Conservation (phyloP, 2,888 invertebrate species). For the Bruchidius siliquastri region DNA sequence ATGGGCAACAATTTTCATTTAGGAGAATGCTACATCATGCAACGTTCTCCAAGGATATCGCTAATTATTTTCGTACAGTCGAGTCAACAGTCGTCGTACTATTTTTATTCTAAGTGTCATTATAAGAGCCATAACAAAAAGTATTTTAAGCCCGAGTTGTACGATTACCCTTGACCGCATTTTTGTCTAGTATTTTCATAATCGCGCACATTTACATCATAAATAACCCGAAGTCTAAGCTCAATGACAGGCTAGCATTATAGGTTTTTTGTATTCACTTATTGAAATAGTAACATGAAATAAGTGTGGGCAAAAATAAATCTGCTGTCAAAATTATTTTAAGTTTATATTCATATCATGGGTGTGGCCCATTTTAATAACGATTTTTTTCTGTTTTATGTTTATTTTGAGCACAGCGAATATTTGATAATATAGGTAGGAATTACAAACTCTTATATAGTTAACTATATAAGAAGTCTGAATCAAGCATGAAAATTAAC, state of each 20-base stretch:
- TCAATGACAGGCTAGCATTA: background rate
- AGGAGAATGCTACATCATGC: background rate
- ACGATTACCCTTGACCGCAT: background rate
- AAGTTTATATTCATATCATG: too few species aligned
- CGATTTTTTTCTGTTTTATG: too few species aligned
- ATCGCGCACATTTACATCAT: background rate
- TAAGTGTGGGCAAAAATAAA: too few species aligned
- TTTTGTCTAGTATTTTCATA: background rate
- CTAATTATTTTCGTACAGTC: background rate
- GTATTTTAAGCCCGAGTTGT: background rate
- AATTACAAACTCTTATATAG: too few species aligned
- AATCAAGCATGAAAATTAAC: too few species aligned
- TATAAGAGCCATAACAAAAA: background rate
- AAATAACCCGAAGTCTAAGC: background rate
- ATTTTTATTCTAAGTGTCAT: background rate
- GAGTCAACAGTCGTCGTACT: background rate
- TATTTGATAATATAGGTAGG: too few species aligned
- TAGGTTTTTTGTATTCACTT: too few species aligned
- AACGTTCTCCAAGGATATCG: background rate
- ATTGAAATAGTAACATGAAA: too few species aligned
- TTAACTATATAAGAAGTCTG: too few species aligned
- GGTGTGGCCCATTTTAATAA: too few species aligned
- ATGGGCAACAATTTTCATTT: background rate
- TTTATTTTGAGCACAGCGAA: too few species aligned
- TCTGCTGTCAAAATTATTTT: too few species aligned